Base-by-base conservation (phyloP, 2,888 invertebrate genomes). In the Drosophila silvestris region DNA sequence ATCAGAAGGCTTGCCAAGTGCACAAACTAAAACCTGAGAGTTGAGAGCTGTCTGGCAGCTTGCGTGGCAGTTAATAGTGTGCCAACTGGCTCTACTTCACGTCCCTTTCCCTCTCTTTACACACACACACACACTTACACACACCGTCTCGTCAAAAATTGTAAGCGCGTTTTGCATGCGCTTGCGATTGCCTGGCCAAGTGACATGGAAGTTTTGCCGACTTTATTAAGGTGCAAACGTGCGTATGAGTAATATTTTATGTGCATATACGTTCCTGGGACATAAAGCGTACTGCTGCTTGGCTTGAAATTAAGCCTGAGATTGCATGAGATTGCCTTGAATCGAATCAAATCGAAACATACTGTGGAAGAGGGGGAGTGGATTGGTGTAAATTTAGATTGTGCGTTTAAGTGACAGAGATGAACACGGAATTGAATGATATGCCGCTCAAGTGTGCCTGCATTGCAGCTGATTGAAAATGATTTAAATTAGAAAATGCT, bases 211-310 rank as follows among this genome's bases (percentile, higher is more conserved):
- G 57, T 63, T 52, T 64, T 64, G 39, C 50, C 57, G 47, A 70
- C 41, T 64, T 67, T 81, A 68, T 82, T 74, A 78, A 78, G 78
- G 72, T 81, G 79, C 79, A 78, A 74, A 67, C 81, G 81, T 81
- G 81, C 80, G 79, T 81, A 70, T 81, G 71, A 67, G 74, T 74
- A 65, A 74, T 74, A 77, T 81, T 69, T 72, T 39, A 78, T 78
- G 58, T 54, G 63, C 67, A 62, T 47, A 57, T 52, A 47, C 56
- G 30, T 51, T 44, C 14, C 9, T 37, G n/a, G 63, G 35, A 33
- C 57, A 47, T 53, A 51, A 44, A 54, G 35, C 54, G 41, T 39
- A 6, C 51, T 56, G 26, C 16, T 35, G 58, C 7, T 39, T 73
- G 62, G 68, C 50, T 63, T 68, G 53, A 74, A 70, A 80, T 80